Evolutionary conservation across 2,888 invertebrate species (phyloP).

Genomic region (Nomada flava): DNA sequence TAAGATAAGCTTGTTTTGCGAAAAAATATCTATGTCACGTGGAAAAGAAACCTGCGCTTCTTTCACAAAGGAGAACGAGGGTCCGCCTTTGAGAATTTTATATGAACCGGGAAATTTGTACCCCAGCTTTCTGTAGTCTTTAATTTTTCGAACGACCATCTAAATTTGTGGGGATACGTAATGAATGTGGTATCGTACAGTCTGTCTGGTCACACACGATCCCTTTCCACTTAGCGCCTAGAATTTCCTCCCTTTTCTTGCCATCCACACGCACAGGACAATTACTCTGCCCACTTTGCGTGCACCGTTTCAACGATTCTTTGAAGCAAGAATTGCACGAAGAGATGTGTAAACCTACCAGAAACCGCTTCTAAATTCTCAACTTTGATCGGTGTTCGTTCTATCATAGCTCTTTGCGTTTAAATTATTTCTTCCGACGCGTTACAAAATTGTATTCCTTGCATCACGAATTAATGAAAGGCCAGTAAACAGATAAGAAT

Average conservation of each 20-base stretch:
- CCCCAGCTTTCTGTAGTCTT: neutral
- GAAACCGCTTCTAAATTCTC: neutral
- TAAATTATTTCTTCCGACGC: neutral
- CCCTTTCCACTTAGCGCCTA: conserved; percentile 2
- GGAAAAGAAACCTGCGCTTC: neutral
- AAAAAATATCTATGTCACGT: neutral
- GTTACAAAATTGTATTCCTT: neutral
- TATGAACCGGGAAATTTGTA: neutral
- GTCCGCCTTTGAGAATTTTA: neutral
- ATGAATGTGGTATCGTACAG: conserved; percentile 1
- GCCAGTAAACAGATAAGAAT: too few relatives aligned
- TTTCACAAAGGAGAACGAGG: neutral
- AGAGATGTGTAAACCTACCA: neutral
- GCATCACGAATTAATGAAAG: neutral
- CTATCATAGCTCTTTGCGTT: neutral
- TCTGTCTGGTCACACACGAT: conserved; percentile 10
- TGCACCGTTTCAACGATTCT: neutral
- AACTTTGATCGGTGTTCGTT: neutral
- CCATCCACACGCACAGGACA: conserved; percentile 2
- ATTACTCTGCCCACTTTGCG: conserved; percentile 16
- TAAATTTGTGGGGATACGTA: neutral
- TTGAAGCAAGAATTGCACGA: neutral
- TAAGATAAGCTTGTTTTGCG: neutral
- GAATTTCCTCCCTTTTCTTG: neutral
- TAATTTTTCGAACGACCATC: conserved; percentile 1